Base-by-base conservation (phyloP, 2,888 invertebrate species). In the Iselma pallidipennis region DNA sequence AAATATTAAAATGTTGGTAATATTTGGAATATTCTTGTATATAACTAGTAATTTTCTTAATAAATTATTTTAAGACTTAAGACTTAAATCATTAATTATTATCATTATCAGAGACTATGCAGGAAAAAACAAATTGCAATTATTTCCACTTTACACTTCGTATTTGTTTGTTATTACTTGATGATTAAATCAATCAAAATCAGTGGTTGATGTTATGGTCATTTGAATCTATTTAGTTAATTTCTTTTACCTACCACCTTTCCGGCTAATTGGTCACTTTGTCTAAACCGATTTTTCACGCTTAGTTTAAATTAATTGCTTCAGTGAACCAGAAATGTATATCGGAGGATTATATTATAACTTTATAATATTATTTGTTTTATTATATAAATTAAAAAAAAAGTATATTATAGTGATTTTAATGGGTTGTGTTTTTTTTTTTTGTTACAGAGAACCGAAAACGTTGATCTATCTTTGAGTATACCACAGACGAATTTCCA, bases 381-480 rank as follows among this genome's bases (percentile, higher is more conserved):
- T 42, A 2, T 21, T 19, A 4, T 16, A 37, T 37, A 16, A 37
- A 37, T 7, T 9, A 16, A 9, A 9, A 37, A 37, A 37, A n/a
- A n/a, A n/a, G n/a, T n/a, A n/a, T n/a, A n/a, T n/a, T n/a, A n/a
- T 31, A 21, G 49, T 56, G 42, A 55, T 28, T 28, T 59, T 50
- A 55, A 23, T 49, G 37, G 28, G n/a, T n/a, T n/a, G n/a, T n/a
- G 26, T 33, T 3, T 55, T 33, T 51, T 49, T 42, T 76, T 76
- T 78, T 82, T 83, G 82, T 89, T 89, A 60, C 88, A 90, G 90
- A 86, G 90, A 84, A 87, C 88, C 82, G 90, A 91, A 86, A 89
- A 87, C 82, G 84, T 91, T 79, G 90, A 90, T 80, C 84, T 90
- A 78, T 87, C 90, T 72, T 83, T 90, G 80, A 88, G 88, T 82